phyloP scores from a whole-genome alignment of 1,140 invertebrate species.

The Bombyx mandarina region DNA sequence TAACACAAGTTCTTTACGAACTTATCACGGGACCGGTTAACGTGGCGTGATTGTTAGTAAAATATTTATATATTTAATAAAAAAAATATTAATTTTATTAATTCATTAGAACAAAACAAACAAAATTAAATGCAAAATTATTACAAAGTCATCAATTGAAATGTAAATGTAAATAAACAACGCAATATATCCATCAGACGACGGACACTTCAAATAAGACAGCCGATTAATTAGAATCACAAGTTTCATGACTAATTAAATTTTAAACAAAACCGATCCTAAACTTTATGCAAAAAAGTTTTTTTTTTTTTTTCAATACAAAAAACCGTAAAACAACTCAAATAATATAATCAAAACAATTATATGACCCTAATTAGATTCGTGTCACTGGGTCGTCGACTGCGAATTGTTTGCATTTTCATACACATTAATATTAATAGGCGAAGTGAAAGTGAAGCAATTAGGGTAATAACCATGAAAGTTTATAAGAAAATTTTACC shows the following conservation, averaged over 20 bases:
- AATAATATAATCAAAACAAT: not conserved
- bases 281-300: no score
- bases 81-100: not conserved
- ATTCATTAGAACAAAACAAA: not conserved
- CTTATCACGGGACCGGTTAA: no score
- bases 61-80: no score
- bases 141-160: not conserved
- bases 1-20: no score
- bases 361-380: not conserved
- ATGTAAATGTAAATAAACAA: not conserved
- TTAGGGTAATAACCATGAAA: constrained; percentile 15
- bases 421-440: constrained; percentile 15
- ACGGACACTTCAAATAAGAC: no score
- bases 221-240: no score
- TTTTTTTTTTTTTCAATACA: not conserved
- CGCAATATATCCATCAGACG: not conserved
- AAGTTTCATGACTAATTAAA: no score
- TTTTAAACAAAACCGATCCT: no score
- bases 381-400: constrained; percentile 7
- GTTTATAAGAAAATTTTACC: constrained; percentile 7
- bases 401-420: constrained; percentile 5
- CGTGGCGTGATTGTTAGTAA: no score
- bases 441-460: constrained; percentile 17
- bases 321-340: not conserved
- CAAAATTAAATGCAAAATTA: not conserved